phyloP scores from a whole-genome alignment of 2,797 vertebrate genomes.

The Myotis daubentonii region DNA sequence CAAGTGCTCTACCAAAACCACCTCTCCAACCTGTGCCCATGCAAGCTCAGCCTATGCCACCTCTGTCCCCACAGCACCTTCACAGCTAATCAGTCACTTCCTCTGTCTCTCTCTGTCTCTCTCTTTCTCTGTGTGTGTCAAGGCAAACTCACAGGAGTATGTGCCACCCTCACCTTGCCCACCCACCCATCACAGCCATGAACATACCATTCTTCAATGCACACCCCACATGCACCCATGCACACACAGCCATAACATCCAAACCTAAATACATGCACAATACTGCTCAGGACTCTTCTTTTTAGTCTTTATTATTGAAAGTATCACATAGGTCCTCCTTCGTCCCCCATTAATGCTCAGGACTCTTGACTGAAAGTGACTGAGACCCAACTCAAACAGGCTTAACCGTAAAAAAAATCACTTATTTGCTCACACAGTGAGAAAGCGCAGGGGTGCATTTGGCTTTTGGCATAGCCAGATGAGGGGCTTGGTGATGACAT shows the following conservation, averaged over 20 bases:
- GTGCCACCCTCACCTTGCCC: neutral
- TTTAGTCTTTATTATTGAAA: too few species aligned
- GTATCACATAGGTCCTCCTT: too few species aligned
- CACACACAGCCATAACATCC: neutral
- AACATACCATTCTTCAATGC: neutral
- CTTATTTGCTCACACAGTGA: neutral
- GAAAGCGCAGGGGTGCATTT: neutral
- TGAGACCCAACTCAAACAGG: neutral
- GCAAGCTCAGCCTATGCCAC: neutral
- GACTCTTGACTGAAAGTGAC: neutral
- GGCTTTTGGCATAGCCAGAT: neutral
- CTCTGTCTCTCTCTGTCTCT: neutral
- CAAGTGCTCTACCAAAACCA: neutral
- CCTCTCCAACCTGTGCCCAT: too few species aligned
- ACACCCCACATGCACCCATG: neutral
- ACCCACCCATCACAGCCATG: neutral
- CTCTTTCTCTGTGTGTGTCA: neutral
- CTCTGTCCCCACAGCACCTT: too few species aligned
- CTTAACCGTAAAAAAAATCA: neutral
- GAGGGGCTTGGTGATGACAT: neutral
- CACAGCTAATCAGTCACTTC: neutral
- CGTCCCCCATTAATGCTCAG: neutral
- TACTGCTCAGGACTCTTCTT: neutral
- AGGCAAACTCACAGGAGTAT: rapidly evolving
- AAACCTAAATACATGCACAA: neutral